Evolutionary conservation across 64 coral and sea anemone species (phyloP).

Genomic region (Montipora cactus): DNA sequence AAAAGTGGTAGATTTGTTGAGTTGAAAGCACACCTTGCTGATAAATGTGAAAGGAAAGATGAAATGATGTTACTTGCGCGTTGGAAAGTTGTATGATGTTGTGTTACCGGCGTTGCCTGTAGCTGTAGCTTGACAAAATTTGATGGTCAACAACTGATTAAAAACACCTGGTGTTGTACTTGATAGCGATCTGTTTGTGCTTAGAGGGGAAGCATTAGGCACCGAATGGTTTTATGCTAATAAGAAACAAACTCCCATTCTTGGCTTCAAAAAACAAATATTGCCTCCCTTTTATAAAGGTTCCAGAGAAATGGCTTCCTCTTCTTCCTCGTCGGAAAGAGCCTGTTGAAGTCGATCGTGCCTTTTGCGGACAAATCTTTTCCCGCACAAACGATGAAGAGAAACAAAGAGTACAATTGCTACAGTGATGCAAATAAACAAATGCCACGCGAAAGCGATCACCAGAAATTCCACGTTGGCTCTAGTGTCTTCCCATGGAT

Average conservation of each 20-base stretch:
- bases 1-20: not conserved
- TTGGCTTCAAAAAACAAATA: not conserved
- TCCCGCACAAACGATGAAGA: constrained; percentile 17
- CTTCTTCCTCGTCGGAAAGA: constrained; percentile 11
- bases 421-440: constrained; percentile 3
- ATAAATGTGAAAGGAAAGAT: not conserved
- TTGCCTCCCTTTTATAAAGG: not conserved
- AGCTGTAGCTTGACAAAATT: not conserved
- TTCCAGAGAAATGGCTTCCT: constrained; percentile 2
- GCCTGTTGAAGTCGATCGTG: not conserved
- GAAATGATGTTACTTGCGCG: not conserved
- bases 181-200: constrained; percentile 32
- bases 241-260: not conserved
- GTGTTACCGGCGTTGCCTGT: not conserved
- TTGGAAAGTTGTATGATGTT: not conserved
- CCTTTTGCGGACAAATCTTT: not conserved
- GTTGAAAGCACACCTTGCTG: not conserved
- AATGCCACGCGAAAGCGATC: constrained; percentile 56
- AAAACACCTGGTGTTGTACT: constrained; percentile 26
- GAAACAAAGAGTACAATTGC: not conserved
- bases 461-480: constrained; percentile 39
- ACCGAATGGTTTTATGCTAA: constrained; percentile 15
- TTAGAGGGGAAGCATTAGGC: not conserved
- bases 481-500: constrained; percentile 13
- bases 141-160: not conserved